These are phyloP conservation scores for Oreocharis arfaki DNA, from an alignment of 2,113 vertebrate genomes.

Conservation along the genomic window DNA sequence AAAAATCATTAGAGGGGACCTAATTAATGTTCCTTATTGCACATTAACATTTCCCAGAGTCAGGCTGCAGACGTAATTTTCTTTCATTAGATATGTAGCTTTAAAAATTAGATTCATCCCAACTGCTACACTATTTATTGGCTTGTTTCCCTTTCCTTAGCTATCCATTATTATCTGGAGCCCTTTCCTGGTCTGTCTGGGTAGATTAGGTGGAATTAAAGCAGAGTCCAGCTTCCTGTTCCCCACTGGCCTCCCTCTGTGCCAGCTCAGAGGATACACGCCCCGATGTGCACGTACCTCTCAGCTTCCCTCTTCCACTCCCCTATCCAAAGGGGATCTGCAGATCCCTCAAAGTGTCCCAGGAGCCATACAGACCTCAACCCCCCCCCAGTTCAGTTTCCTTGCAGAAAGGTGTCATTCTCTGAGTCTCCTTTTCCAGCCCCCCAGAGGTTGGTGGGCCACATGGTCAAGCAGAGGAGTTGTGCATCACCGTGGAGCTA, in stretches of 20 bases:
- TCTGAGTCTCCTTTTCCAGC: neutral
- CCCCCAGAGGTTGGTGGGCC: neutral
- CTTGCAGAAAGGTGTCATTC: neutral
- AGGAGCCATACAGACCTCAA: neutral
- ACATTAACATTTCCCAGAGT: constrained; percentile 48
- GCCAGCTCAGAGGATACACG: neutral
- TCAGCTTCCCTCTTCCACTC: neutral
- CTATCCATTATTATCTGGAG: neutral
- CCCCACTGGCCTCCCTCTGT: neutral
- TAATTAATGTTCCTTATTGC: constrained; percentile 36
- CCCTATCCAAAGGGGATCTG: neutral
- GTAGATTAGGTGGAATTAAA: constrained; percentile 21
- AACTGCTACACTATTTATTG: neutral
- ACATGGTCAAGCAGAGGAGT: neutral
- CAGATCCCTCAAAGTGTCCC: neutral
- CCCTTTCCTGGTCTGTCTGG: constrained; percentile 11
- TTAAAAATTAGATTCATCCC: constrained; percentile 54
- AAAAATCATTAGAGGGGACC: neutral
- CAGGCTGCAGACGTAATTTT: constrained; percentile 15
- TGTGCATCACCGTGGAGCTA: fast-evolving
- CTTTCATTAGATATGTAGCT: constrained; percentile 37
- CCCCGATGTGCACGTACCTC: neutral
- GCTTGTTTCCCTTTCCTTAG: neutral
- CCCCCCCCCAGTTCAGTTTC: neutral
- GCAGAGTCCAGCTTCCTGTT: neutral